phyloP scores from a whole-genome alignment of 35 echinoderm and acorn worm genomes.

The Ophioderma brevispina region DNA sequence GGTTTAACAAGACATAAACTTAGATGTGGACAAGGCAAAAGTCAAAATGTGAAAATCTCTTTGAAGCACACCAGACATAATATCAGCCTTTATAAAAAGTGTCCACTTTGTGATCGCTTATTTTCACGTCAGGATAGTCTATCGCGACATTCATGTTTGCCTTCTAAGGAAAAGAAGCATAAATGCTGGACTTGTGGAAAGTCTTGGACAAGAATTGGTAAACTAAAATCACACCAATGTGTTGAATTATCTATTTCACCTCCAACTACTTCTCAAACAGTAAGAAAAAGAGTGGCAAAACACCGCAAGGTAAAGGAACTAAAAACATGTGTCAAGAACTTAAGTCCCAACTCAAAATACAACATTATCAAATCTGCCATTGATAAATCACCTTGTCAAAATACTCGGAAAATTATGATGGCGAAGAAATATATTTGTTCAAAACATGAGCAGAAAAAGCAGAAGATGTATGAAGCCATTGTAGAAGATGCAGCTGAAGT shows the following conservation, averaged over 20 bases:
- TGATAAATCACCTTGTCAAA: neutral
- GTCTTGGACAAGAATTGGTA: neutral
- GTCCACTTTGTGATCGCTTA: neutral
- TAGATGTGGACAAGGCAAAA: neutral
- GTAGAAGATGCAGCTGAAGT: neutral
- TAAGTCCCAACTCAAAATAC: neutral
- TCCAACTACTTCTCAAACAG: neutral
- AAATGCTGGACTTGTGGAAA: neutral
- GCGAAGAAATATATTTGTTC: neutral
- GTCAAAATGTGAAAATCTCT: neutral
- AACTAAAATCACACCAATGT: neutral
- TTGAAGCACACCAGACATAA: neutral
- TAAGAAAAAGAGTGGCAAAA: neutral
- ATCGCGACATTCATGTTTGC: neutral
- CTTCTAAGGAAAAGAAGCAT: neutral
- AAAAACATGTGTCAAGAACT: neutral
- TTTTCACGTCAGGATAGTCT: neutral
- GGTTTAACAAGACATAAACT: neutral
- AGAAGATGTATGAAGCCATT: neutral
- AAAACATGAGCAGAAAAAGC: neutral
- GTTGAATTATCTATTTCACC: neutral
- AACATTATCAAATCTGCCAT: neutral
- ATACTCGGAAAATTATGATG: neutral
- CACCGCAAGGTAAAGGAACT: neutral
- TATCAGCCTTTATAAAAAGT: neutral